Evolutionary conservation across 92 coral and sea anemone species (phyloP), one percentile per base, ranked within the genome.

Genomic region (Plumapathes pennacea): DNA sequence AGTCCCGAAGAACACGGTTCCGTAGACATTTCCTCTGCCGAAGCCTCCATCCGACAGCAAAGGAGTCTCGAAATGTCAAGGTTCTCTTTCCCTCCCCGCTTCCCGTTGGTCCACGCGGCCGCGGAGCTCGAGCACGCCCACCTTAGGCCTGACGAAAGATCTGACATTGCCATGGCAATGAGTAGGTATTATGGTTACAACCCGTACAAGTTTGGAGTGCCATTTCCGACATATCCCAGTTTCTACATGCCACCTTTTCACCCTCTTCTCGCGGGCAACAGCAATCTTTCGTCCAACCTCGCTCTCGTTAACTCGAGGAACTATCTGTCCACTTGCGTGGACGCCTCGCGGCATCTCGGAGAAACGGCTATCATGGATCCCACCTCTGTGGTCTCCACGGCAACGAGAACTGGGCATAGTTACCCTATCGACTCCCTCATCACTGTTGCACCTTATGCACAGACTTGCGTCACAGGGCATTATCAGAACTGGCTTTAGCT

Each of bases 361-460:
- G 74, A 75, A 8, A 15, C 54, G 46, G 49, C 40, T 41, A 62
- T 60, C 24, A 41, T 53, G 67, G 84, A 78, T 25, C 78, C 64
- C 9, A 60, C 69, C 19, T 62, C 84, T 13, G 65, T 83, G 41
- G 67, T 83, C 12, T 55, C 96, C 18, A 77, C 85, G 13, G 90
- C 90, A 13, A 68, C 85, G 25, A 50, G 96, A 48, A 87, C 79
- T 54, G 96, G 90, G 11, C 76, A 82, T 11, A 82, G 81, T 29
- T 82, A 83, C 50, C 90, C 86, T 2, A 57, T 82, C 1, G 99
- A 94, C 51, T 79, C 97, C 5, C 89, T 92, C 0, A 83, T 92
- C 0, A 89, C 96, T 25, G 96, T 94, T 41, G 96, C 99, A 5
- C 99, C 99, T 0, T 94, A 88, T 53, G 56, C 96, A 9, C 94